Evolutionary conservation across 2,888 invertebrate genomes (phyloP).

Genomic region (Hipparchia semele): DNA sequence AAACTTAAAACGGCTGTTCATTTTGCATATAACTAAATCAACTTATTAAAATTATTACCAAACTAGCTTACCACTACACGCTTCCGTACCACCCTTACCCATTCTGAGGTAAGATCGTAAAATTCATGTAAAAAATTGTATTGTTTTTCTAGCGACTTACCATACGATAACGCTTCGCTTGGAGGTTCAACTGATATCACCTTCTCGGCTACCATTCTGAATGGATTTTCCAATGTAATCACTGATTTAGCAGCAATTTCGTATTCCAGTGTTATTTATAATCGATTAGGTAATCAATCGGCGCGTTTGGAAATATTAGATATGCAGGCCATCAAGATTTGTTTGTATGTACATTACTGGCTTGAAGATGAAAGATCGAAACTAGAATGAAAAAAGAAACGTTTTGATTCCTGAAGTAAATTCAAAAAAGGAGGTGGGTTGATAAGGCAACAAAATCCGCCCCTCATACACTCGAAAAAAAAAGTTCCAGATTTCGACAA

Average conservation of each 20-base stretch:
- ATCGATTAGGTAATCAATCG: slow-evolving; percentile 9
- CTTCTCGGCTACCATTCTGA: background rate
- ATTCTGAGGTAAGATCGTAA: background rate
- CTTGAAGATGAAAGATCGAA: background rate
- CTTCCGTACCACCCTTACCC: too few species aligned
- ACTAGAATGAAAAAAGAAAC: background rate
- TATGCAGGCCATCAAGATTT: background rate
- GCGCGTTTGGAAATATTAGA: background rate
- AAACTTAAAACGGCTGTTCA: background rate
- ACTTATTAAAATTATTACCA: too few species aligned
- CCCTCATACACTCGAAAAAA: too few species aligned
- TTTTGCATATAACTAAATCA: too few species aligned
- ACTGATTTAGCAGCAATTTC: background rate
- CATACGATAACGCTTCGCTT: background rate
- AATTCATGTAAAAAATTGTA: background rate
- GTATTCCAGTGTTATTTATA: background rate
- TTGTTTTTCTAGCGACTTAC: background rate
- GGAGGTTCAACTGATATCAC: background rate
- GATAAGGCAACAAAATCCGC: too few species aligned
- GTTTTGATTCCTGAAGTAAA: too few species aligned
- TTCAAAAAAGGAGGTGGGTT: too few species aligned
- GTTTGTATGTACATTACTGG: background rate
- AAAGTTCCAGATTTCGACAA: too few species aligned
- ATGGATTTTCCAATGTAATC: background rate
- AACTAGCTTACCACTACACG: too few species aligned